Evolutionary conservation across 2,113 vertebrate species (phyloP).

Genomic region (Pseudolaguvia tuberculata): DNA sequence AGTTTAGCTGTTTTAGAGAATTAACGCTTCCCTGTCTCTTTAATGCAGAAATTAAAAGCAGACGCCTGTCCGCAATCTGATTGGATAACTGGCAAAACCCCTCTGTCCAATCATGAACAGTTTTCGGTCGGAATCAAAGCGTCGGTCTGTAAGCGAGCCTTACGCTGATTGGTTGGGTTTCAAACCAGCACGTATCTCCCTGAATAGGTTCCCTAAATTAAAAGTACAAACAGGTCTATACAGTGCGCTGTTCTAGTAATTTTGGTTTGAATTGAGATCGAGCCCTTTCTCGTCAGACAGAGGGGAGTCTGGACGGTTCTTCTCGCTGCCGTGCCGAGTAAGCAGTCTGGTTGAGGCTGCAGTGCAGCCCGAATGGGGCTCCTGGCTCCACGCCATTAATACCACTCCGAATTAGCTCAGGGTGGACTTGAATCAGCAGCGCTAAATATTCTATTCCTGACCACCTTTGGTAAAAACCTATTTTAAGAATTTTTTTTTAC

Average conservation of each 20-base stretch:
- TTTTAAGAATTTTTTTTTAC: conserved; percentile 2
- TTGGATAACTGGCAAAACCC: background rate
- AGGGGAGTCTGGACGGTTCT: conserved; percentile 16
- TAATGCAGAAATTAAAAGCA: background rate
- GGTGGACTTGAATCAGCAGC: conserved; percentile 25
- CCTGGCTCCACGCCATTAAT: conserved; percentile 45
- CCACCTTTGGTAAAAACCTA: conserved; percentile 20
- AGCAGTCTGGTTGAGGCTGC: conserved; percentile 43
- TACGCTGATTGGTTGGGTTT: background rate
- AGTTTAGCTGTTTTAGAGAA: no score
- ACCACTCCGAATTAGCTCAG: conserved; percentile 37
- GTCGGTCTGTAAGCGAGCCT: background rate
- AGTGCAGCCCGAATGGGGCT: conserved; percentile 46
- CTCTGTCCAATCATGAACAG: conserved; percentile 2
- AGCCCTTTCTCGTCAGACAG: background rate
- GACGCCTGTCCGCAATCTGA: background rate
- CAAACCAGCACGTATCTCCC: background rate
- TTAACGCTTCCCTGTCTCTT: background rate
- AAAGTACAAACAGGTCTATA: background rate
- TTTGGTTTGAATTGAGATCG: background rate
- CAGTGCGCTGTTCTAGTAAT: background rate
- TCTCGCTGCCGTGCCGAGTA: conserved; percentile 14
- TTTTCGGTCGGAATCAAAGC: background rate
- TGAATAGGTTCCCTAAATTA: background rate
- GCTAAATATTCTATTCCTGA: background rate